Conservation (phyloP, 2,888 invertebrate species). For the Amphimallon solstitiale region DNA sequence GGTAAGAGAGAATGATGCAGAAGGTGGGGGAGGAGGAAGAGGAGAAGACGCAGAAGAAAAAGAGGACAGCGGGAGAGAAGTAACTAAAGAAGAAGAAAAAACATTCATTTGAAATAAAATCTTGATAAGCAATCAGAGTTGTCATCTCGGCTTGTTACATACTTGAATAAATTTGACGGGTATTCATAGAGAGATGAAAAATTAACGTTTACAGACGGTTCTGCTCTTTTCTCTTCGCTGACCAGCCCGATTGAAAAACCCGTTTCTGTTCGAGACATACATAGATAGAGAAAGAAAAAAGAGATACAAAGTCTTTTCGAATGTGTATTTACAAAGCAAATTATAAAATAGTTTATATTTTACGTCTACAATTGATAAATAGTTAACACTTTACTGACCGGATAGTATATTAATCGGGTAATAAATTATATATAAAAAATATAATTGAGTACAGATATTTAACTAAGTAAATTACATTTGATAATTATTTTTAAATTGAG, state of each 20-base stretch:
- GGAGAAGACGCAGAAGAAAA: conserved; percentile 7
- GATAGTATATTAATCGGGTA: no score
- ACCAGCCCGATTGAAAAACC: conserved; percentile 32
- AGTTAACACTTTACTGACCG: background rate
- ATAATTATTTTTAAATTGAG: no score
- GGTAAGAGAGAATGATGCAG: background rate
- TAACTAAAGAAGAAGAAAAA: conserved; percentile 26
- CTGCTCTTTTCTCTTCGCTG: conserved; percentile 11
- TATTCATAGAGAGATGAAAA: conserved; percentile 42
- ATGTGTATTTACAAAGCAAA: conserved; percentile 28
- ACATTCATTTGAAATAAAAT: conserved; percentile 40
- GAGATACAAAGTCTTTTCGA: background rate
- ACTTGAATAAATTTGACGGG: conserved; percentile 42
- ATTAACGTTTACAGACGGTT: conserved; percentile 34
- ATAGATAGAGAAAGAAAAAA: background rate
- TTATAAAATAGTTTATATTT: conserved; percentile 26
- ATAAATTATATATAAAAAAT: no score
- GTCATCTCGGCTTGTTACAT: conserved; percentile 40
- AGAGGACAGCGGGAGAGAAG: conserved; percentile 22
- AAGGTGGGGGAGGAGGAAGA: conserved; percentile 6
- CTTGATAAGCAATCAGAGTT: conserved; percentile 41
- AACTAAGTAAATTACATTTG: no score
- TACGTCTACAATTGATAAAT: conserved; percentile 21
- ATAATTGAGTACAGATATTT: no score
- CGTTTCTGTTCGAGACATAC: conserved; percentile 23